Evolutionary conservation across 2,888 invertebrate species (phyloP), one percentile per base, ranked within the genome.

Genomic region (Aleiodes testaceus): DNA sequence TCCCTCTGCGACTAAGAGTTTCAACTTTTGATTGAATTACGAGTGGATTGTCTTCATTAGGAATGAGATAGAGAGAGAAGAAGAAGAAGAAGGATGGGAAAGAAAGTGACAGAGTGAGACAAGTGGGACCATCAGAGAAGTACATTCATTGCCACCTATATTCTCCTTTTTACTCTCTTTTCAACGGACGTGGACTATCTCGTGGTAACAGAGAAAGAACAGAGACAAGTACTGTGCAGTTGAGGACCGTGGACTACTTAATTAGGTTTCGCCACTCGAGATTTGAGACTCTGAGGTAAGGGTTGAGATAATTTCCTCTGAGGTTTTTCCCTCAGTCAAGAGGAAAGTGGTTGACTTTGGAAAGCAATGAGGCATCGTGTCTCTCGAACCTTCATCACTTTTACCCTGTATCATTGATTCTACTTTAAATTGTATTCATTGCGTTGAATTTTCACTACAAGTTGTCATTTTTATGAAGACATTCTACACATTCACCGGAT

Each of bases 241-340:
- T 59, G 59, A 69, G 77, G 77, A 75, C 76, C 80, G 78, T 79
- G 73, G 79, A 79, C 79, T 79, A 72, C 59, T 79, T 82, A 82
- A 82, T 82, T 83, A 81, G 78, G 77, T 80, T 78, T 79, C 74
- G 75, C 74, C 74, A 76, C 80, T 79, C 77, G 76, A 81, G 80
- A 81, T 77, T 77, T 73, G 71, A 76, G 75, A 71, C 71, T 61
- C 16, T 20, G 67, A 64, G 47, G 53, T 67, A 68, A 72, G 71
- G 71, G 67, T 67, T 45, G 63, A 50, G 67, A 72, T 72, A 72
- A 72, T 72, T 67, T 72, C 63, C 71, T 72, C 63, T 63, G 26
- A 47, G 36, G 52, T 50, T 70, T 66, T 66, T 64, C 45, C 26
- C n/a, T 2, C 16, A 18, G 16, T n/a, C 14, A 18, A 18, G 36